Evolutionary conservation across 2,888 invertebrate species (phyloP).

Genomic region (Clusia tigrina): DNA sequence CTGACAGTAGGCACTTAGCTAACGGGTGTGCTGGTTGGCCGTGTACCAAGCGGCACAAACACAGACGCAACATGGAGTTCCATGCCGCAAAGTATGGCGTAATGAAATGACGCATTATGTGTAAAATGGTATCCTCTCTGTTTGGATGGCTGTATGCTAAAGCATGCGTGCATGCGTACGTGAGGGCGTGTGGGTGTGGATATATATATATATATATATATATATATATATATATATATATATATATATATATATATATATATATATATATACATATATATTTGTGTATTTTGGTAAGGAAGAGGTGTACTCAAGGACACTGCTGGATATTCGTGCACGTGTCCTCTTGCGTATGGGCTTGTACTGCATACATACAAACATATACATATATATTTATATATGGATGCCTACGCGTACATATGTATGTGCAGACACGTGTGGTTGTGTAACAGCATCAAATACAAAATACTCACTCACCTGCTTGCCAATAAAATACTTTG

Average conservation of each 20-base stretch:
- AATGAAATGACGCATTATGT: neutral
- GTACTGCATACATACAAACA: neutral
- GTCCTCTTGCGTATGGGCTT: neutral
- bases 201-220: no score
- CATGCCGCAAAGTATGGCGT: neutral
- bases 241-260: no score
- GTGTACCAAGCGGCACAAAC: neutral
- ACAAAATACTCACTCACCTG: no score
- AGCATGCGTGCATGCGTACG: neutral
- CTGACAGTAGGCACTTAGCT: neutral
- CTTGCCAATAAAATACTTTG: no score
- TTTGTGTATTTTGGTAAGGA: neutral
- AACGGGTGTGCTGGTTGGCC: no score
- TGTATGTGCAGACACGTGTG: no score
- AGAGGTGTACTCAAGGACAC: neutral
- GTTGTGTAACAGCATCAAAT: no score
- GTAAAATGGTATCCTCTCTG: neutral
- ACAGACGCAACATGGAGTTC: neutral
- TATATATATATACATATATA: neutral
- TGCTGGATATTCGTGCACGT: neutral
- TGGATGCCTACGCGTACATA: neutral
- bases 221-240: no score
- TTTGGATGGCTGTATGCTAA: neutral
- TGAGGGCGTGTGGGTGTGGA: neutral
- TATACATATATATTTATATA: neutral